Base-by-base conservation (phyloP, 2,113 vertebrate genomes). In the Amblyopsis rosae region DNA sequence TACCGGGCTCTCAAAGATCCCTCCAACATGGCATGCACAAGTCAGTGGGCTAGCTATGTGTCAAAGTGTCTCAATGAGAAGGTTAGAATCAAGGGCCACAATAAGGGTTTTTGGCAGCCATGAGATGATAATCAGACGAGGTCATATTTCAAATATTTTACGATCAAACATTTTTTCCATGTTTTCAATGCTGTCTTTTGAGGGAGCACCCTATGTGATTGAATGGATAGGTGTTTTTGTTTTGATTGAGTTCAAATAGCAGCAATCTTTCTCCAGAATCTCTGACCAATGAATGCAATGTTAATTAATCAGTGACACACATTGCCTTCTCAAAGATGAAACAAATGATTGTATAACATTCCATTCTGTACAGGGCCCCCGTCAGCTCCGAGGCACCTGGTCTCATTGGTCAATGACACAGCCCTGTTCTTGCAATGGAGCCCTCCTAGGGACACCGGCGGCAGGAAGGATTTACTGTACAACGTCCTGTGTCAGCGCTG, bases 361-460 rank as follows among this genome's bases (percentile, higher is more conserved):
- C 26, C 26, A 26, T 64, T 83, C 53, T 53, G 73, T 59, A 4
- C 86, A 96, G 95, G 94, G 59, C 94, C 95, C 9, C 96, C 96
- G 13, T 96, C 95, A 51, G 90, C 92, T 77, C 93, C 94, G 0
- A 91, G 93, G 69, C 94, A 98, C 72, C 90, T 98, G 80, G 90
- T 95, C 69, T 98, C 96, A 69, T 91, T 96, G 88, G 95, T 99
- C 89, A 99, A 99, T 1, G 97, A 99, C 84, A 98, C 96, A 0
- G 94, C 98, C 1, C 94, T 99, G 54, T 94, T 96, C 91, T 86
- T 99, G 88, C 95, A 98, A 82, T 99, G 98, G 98, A 95, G 94
- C 84, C 95, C 97, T 62, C 97, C 98, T 0, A 93, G 92, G 7
- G 97, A 99, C 79, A 95, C 91, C 0, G 98, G 98, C 0, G 98